These are phyloP conservation scores for Propsilocerus akamusi DNA, from an alignment of 1,140 invertebrate genomes.

Conservation along the genomic window DNA sequence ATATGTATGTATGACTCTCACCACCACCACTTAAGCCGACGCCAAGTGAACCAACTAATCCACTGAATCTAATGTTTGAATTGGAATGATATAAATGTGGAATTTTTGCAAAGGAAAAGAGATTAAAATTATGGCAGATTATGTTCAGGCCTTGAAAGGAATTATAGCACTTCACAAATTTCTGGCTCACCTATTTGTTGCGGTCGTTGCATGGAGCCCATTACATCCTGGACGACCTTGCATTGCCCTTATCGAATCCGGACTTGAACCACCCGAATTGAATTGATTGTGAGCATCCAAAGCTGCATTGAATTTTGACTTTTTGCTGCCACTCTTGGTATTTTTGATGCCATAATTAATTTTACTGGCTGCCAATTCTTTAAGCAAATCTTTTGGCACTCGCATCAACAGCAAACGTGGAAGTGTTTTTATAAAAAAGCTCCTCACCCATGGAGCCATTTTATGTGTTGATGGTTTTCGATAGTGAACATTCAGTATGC, in stretches of 20 bases:
- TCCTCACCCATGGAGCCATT: constrained; percentile 82
- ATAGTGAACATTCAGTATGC: constrained; percentile 98
- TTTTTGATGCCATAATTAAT: constrained; percentile 35
- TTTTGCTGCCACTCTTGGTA: constrained; percentile 29
- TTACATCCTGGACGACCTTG: constrained; percentile 42
- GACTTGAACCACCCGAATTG: constrained; percentile 49
- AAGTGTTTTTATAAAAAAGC: constrained; percentile 69
- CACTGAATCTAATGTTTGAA: constrained; percentile 37
- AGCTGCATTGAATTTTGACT: constrained; percentile 47
- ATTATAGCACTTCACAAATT: background rate
- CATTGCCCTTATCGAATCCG: constrained; percentile 45
- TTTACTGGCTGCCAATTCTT: constrained; percentile 60
- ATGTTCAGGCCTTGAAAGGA: too few species aligned
- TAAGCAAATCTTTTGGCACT: constrained; percentile 59
- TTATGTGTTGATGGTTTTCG: constrained; percentile 95
- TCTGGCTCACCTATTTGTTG: constrained; percentile 38
- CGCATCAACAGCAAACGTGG: constrained; percentile 73
- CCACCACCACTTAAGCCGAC: constrained; percentile 24
- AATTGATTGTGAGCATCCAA: constrained; percentile 42
- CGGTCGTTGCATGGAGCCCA: constrained; percentile 50
- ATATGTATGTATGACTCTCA: too few species aligned
- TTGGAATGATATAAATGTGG: background rate
- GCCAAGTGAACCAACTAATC: constrained; percentile 43
- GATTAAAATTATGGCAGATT: too few species aligned
- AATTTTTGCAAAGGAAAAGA: background rate